Evolutionary conservation across 2,113 vertebrate genomes (phyloP), one percentile per base, ranked within the genome.

Genomic region (Myotis brandtii): DNA sequence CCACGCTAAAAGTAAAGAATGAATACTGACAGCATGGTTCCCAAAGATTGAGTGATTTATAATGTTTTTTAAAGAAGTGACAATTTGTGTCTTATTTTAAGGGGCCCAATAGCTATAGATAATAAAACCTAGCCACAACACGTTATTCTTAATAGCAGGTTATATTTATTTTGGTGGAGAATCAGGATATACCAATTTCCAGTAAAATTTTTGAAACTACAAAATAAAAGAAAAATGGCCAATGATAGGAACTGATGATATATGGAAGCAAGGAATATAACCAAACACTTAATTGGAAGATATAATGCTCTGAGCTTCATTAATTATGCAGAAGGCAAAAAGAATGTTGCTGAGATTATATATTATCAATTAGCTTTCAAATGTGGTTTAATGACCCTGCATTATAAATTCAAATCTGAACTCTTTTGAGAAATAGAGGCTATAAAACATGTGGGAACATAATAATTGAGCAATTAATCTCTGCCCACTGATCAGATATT

Each of bases 341-440:
- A 72, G 30, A 97, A 59, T 48, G 10, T 62, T 75, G 34, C n/a
- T 69, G 79, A 50, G 27, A 86, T 77, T 82, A 70, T 64, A 70
- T 40, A 40, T 17, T 75, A 91, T 43, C 69, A 80, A 93, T 82
- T 76, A 89, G 27, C 34, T 86, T 94, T 93, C 54, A 79, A 76
- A 72, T 91, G 48, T 89, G 54, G 27, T 73, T 94, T 96, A 67
- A 69, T 56, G 54, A 18, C 14, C n/a, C 23, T 64, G 14, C 27
- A 84, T 72, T 93, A 54, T 85, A 82, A 95, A 93, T 92, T 87
- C 21, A 94, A 94, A 77, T 56, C 30, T 85, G 75, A 94, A 92
- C 90, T 69, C 16, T 59, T 80, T 90, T 94, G 72, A 94, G 21
- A 80, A 81, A 87, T 79, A 87, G 32, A 77, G 77, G 25, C n/a